Base-by-base conservation (phyloP, 2,797 vertebrate genomes). In the Philypnodon macrostomus region DNA sequence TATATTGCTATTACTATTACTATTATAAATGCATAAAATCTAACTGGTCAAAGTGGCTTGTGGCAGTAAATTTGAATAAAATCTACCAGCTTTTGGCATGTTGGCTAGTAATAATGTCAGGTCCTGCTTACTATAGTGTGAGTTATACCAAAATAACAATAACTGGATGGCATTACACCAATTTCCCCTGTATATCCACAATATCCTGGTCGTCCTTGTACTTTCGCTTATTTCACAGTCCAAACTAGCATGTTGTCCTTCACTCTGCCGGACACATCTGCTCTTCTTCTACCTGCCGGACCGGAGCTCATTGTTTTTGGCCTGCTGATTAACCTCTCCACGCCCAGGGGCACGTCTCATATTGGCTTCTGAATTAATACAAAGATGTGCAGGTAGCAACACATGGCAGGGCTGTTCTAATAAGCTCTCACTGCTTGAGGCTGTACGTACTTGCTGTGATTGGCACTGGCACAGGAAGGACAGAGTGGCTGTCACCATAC, bases 141-240 rank as follows among this genome's bases (percentile, higher is more conserved):
- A n/a, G n/a, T n/a, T n/a, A n/a, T n/a, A n/a, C n/a, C n/a, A n/a
- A n/a, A n/a, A n/a, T n/a, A n/a, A n/a, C n/a, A n/a, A n/a, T n/a
- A n/a, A n/a, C n/a, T n/a, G n/a, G n/a, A n/a, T n/a, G n/a, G n/a
- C n/a, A n/a, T n/a, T n/a, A n/a, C n/a, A n/a, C n/a, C n/a, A n/a
- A n/a, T n/a, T n/a, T n/a, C n/a, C n/a, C n/a, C 58, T 57, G 63
- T 63, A 48, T 33, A 16, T 45, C 61, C 63, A 72, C 21, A 64
- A 64, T 46, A 60, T 48, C 46, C 52, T 53, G 47, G 32, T 39
- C 18, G 79, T 79, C 85, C 81, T 80, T 83, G 75, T 74, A 29
- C 49, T 33, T 67, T 70, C 59, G 54, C 76, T 86, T 67, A 80
- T 87, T 87, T 84, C 70, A 80, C 77, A 85, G 80, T 85, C 71